phyloP scores from a whole-genome alignment of 1,140 invertebrate species.

The Zaprionus camerounensis region DNA sequence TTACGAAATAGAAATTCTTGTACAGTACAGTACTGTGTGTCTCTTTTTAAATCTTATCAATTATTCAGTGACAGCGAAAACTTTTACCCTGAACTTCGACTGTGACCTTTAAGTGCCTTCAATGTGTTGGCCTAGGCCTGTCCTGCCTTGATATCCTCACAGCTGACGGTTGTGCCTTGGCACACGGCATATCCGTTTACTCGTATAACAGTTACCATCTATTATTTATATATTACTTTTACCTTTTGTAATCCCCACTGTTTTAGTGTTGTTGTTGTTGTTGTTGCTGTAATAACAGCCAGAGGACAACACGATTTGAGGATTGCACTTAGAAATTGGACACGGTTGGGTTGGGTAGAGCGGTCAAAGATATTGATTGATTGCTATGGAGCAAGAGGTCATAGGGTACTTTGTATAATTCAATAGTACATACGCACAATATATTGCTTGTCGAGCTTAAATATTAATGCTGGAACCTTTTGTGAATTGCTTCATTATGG shows the following conservation, averaged over 20 bases:
- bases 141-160: conserved; percentile 43
- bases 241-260: conserved; percentile 33
- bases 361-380: conserved; percentile 62
- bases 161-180: conserved; percentile 44
- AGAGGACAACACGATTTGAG: conserved; percentile 26
- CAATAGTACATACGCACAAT: neutral
- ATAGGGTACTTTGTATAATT: conserved; percentile 4
- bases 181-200: conserved; percentile 44
- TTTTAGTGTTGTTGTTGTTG: conserved; percentile 6
- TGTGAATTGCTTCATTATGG: conserved; percentile 15
- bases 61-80: conserved; percentile 65
- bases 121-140: neutral
- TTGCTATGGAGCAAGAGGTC: conserved; percentile 15
- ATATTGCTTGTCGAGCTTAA: neutral
- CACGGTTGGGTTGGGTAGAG: neutral
- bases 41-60: conserved; percentile 70
- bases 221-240: conserved; percentile 65
- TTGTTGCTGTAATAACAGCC: conserved; percentile 29
- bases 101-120: conserved; percentile 52
- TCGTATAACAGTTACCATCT: conserved; percentile 46
- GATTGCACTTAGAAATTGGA: conserved; percentile 50
- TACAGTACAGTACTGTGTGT: neutral
- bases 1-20: conserved; percentile 4
- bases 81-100: conserved; percentile 72
- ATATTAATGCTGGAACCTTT: conserved; percentile 2